Percentiles rank a stretch among this genome's conserved stretches.
Conservation (phyloP, 2,888 invertebrate genomes). For the Euclidia mi region DNA sequence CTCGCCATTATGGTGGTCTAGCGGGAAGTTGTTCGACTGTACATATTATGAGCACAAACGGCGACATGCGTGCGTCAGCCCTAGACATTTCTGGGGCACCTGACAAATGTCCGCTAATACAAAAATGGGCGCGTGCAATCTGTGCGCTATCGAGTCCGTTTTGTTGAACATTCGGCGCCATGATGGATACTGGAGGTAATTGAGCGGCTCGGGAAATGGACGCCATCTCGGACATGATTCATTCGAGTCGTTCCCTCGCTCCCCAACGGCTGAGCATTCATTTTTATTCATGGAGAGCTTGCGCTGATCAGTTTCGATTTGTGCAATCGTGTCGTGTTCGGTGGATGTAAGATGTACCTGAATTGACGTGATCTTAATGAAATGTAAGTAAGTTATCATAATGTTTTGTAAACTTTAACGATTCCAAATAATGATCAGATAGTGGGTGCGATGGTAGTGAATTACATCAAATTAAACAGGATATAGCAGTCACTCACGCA, state of each 20-base stretch:
- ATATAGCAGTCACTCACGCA: too few species aligned
- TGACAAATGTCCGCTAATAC: constrained; percentile 31
- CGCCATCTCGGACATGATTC: constrained; percentile 50
- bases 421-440: too few species aligned
- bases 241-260: constrained; percentile 29
- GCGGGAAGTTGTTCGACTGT: too few species aligned
- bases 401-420: too few species aligned
- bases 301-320: constrained; percentile 21
- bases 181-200: constrained; percentile 67
- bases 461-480: too few species aligned
- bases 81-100: constrained; percentile 2
- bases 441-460: too few species aligned
- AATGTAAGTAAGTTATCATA: too few species aligned
- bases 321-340: constrained; percentile 11
- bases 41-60: too few species aligned
- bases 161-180: constrained; percentile 24
- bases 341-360: too few species aligned
- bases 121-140: constrained; percentile 51
- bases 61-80: constrained; percentile 6
- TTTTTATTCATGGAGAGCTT: constrained; percentile 47
- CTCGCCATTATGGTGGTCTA: too few species aligned
- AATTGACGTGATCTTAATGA: too few species aligned
- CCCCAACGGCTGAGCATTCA: constrained; percentile 48
- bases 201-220: constrained; percentile 61
- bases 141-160: constrained; percentile 31